Conservation (phyloP, 1,140 invertebrate genomes). For the Drosophila hydei region DNA sequence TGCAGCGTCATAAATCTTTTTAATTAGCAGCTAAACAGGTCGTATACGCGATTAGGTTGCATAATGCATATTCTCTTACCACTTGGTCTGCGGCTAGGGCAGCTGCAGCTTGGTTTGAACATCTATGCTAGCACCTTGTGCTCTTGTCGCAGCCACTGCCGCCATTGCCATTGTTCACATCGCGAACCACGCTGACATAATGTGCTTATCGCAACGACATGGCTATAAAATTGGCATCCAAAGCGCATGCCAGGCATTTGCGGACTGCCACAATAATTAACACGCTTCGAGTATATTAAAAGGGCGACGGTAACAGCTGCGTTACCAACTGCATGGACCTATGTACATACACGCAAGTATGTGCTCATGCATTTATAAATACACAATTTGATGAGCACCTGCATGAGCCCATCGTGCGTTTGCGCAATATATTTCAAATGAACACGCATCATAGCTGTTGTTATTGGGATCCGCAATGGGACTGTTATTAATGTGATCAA, state of each 20-base stretch:
- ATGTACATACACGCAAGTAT: background rate
- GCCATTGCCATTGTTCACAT: background rate
- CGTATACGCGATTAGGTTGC: constrained; percentile 45
- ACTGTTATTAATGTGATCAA: no score
- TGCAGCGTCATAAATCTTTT: constrained; percentile 61
- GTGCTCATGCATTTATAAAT: background rate
- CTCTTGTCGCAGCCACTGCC: no score
- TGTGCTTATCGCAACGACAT: constrained; percentile 24
- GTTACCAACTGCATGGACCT: background rate
- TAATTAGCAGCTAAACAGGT: constrained; percentile 70
- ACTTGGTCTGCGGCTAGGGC: background rate
- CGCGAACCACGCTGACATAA: constrained; percentile 8
- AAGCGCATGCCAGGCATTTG: constrained; percentile 13
- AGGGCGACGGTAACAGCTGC: background rate
- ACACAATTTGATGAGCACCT: constrained; percentile 1
- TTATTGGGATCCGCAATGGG: no score
- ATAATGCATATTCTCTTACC: constrained; percentile 30
- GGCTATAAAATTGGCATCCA: constrained; percentile 20
- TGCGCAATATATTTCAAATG: background rate
- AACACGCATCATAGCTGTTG: no score
- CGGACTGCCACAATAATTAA: constrained; percentile 11
- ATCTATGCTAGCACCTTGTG: background rate
- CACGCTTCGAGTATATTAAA: constrained; percentile 11
- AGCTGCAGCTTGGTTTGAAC: background rate
- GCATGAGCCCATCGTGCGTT: background rate